These are phyloP conservation scores for Pelvicachromis taeniatus DNA, from an alignment of 2,113 vertebrate species.

Conservation along the genomic window DNA sequence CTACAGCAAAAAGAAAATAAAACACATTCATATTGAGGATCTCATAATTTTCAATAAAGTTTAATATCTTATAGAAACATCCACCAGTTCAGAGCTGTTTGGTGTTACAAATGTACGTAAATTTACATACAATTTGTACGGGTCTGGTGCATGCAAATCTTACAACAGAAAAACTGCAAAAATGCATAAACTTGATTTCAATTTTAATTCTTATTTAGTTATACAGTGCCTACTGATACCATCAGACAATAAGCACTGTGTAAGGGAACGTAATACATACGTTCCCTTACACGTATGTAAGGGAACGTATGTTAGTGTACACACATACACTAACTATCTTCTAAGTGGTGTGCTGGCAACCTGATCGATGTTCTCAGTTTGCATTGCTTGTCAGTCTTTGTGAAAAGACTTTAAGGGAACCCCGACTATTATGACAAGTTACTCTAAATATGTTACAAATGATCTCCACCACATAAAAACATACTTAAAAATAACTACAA, in stretches of 20 bases:
- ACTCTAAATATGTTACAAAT: no score
- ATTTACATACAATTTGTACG: background rate
- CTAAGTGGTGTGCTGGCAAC: background rate
- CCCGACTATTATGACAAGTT: no score
- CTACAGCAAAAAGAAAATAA: background rate
- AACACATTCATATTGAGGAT: fast-evolving
- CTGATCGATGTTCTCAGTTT: background rate
- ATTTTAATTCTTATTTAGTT: background rate
- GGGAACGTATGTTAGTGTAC: no score
- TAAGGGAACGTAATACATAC: fast-evolving
- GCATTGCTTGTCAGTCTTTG: background rate
- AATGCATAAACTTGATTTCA: background rate
- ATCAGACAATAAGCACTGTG: background rate
- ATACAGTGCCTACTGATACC: background rate
- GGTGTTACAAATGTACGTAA: no score
- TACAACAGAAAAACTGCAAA: background rate
- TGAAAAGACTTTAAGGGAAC: background rate
- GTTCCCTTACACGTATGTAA: no score
- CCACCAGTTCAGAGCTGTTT: background rate
- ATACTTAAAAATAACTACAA: no score
- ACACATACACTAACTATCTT: background rate
- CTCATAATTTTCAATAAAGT: background rate
- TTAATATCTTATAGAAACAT: background rate
- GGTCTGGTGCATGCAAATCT: background rate
- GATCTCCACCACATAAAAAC: no score